Conservation (phyloP, 2,888 invertebrate genomes). For the Cremastinae sp. region DNA sequence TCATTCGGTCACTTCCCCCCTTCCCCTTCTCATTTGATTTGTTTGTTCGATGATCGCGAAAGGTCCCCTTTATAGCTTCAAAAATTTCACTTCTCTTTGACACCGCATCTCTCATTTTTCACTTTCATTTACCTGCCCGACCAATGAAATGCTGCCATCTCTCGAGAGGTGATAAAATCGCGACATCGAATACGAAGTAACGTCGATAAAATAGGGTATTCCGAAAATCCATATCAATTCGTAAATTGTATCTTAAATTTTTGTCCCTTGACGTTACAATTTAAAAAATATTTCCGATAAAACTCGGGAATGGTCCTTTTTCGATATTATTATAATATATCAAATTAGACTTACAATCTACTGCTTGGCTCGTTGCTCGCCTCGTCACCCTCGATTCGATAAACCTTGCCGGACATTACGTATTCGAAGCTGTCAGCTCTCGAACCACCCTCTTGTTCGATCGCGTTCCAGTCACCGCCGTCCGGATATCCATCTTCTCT, state of each 20-base stretch:
- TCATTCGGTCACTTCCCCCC: not conserved
- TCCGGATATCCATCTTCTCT: conserved; percentile 98
- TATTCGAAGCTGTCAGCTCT: conserved; percentile 99
- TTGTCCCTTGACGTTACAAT: not conserved
- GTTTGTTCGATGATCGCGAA: not conserved
- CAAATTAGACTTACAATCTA: conserved; percentile 83
- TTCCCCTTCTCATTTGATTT: conserved; percentile 1
- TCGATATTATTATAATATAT: not conserved
- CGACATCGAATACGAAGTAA: not conserved
- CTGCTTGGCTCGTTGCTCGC: conserved; percentile 92
- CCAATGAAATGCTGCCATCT: conserved; percentile 56
- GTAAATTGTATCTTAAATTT: not conserved
- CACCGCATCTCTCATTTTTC: not conserved
- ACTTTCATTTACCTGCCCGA: not conserved
- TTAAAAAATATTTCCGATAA: not conserved
- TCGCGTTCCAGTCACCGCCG: conserved; percentile 94
- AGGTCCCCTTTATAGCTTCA: conserved; percentile 2
- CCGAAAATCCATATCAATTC: not conserved
- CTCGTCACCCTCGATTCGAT: conserved; percentile 98
- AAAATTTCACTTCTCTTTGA: not conserved
- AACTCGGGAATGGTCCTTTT: not conserved
- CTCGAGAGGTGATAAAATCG: conserved; percentile 4
- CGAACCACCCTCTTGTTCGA: conserved; percentile 90
- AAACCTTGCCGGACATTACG: conserved; percentile 99
- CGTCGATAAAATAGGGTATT: conserved; percentile 20